Evolutionary conservation across 2,888 invertebrate species (phyloP).

Genomic region (Hofmannophila pseudospretella): DNA sequence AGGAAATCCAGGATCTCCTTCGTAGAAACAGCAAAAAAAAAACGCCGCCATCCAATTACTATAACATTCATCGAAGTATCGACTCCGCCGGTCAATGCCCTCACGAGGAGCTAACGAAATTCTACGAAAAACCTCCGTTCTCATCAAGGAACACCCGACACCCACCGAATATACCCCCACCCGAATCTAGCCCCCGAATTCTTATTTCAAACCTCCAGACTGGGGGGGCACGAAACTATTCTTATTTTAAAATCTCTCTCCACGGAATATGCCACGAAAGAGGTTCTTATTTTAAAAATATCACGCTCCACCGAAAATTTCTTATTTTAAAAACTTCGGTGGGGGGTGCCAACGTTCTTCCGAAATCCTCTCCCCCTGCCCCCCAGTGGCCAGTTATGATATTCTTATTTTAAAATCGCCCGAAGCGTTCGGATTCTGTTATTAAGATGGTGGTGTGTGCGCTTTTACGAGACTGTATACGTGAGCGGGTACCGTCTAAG

Average conservation of each 20-base stretch:
- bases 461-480: conserved; percentile 51
- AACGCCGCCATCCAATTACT: conserved; percentile 58
- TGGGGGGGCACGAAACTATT: conserved; percentile 74
- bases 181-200: conserved; percentile 71
- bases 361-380: conserved; percentile 59
- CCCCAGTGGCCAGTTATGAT: conserved; percentile 71
- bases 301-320: conserved; percentile 77
- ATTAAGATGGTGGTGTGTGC: conserved; percentile 72
- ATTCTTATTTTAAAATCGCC: conserved; percentile 75
- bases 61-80: conserved; percentile 65
- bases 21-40: conserved; percentile 23
- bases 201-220: conserved; percentile 76
- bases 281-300: conserved; percentile 77
- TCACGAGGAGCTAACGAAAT: conserved; percentile 65
- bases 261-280: conserved; percentile 76
- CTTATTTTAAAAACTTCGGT: conserved; percentile 71
- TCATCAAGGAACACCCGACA: conserved; percentile 69
- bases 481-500: conserved; percentile 37
- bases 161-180: conserved; percentile 65
- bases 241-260: conserved; percentile 78
- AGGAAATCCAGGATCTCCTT: conserved; percentile 8
- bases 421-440: conserved; percentile 73
- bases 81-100: conserved; percentile 67
- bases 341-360: conserved; percentile 69
- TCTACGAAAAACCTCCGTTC: conserved; percentile 73